Evolutionary conservation across 2,797 vertebrate species (phyloP).

Genomic region (Mormyrus hasselquistii): DNA sequence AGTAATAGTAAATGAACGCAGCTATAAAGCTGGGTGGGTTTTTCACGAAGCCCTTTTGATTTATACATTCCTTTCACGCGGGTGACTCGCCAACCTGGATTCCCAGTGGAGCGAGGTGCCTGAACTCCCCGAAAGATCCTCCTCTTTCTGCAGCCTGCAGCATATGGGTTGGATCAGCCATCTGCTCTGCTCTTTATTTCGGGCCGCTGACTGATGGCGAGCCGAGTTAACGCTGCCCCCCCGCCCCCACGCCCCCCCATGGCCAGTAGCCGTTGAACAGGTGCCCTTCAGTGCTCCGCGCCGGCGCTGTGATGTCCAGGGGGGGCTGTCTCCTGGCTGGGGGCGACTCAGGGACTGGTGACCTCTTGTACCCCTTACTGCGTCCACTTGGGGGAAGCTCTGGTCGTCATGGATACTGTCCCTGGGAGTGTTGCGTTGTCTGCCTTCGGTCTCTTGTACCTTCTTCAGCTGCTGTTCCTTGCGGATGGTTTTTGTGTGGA

Average conservation of each 20-base stretch:
- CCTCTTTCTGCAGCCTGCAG: neutral
- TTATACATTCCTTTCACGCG: neutral
- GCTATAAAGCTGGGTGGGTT: neutral
- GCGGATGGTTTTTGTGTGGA: neutral
- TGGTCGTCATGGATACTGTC: slow-evolving; percentile 57
- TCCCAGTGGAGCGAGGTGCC: neutral
- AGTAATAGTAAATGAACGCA: neutral
- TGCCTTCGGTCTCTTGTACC: neutral
- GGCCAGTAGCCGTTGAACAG: neutral
- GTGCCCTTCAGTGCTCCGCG: neutral
- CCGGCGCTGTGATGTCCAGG: neutral
- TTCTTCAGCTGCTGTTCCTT: neutral
- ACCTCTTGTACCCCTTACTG: neutral
- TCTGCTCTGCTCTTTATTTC: slow-evolving; percentile 25
- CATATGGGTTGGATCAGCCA: slow-evolving; percentile 11
- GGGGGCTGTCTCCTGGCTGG: neutral
- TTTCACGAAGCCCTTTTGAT: neutral
- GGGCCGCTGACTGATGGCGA: slow-evolving; percentile 29
- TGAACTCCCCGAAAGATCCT: neutral
- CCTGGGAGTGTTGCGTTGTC: slow-evolving; percentile 23
- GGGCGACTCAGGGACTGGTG: neutral
- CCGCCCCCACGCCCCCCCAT: slow-evolving; percentile 24
- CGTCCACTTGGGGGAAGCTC: neutral
- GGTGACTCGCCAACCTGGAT: neutral
- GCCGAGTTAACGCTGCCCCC: slow-evolving; percentile 39